Percentiles rank a stretch among this genome's conserved stretches.
These are phyloP conservation scores for Epinotia bilunana DNA, from an alignment of 2,888 invertebrate species.

Conservation along the genomic window DNA sequence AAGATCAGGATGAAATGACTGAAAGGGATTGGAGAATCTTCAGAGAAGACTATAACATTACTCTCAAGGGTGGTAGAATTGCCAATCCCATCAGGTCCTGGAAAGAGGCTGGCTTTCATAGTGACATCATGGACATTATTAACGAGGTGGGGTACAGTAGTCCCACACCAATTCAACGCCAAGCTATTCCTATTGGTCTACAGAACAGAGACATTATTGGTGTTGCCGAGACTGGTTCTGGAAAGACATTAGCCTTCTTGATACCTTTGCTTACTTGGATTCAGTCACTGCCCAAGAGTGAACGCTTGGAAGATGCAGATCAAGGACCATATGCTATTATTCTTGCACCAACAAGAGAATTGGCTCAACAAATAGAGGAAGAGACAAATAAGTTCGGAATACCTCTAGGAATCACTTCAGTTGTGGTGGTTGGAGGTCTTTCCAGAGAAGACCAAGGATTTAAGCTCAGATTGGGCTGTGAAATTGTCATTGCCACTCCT, in stretches of 20 bases:
- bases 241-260: constrained; percentile 99
- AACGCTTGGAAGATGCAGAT: constrained; percentile 94
- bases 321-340: constrained; percentile 99
- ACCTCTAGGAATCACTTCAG: constrained; percentile 95
- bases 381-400: constrained; percentile 99
- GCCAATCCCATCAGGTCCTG: constrained; percentile 98
- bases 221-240: constrained; percentile 99
- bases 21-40: constrained; percentile 99
- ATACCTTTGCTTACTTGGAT: constrained; percentile 99
- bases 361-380: constrained; percentile 99
- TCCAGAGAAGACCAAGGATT: constrained; percentile 99
- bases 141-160: constrained; percentile 98
- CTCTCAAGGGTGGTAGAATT: constrained; percentile 98
- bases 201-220: constrained; percentile 99
- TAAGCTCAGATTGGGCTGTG: constrained; percentile 97
- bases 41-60: constrained; percentile 99
- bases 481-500: constrained; percentile 99
- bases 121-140: constrained; percentile 96
- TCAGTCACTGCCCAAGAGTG: constrained; percentile 97
- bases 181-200: constrained; percentile 99
- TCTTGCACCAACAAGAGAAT: constrained; percentile 99
- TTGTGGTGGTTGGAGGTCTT: constrained; percentile 98
- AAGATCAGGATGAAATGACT: constrained; percentile 97
- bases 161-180: constrained; percentile 99
- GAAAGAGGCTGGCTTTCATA: constrained; percentile 96